Percentiles rank a stretch among this genome's conserved stretches.
phyloP scores from a whole-genome alignment of 2,113 vertebrate species.

The Phodopus roborovskii region DNA sequence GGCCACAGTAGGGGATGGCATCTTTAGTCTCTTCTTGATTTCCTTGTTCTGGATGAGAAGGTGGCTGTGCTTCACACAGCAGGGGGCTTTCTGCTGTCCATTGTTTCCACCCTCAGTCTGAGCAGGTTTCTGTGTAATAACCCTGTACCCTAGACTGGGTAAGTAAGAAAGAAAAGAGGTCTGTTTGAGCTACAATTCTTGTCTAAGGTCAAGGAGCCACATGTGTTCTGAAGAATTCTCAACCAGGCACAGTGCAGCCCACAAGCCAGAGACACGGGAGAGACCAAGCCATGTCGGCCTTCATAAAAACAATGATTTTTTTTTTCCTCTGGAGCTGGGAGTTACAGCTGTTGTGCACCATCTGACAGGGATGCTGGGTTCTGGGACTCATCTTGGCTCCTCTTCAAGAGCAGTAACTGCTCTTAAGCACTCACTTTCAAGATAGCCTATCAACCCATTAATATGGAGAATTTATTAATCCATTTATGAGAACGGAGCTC shows the following conservation, averaged over 20 bases:
- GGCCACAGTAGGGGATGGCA: background rate
- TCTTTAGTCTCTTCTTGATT: background rate
- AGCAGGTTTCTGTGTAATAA: background rate
- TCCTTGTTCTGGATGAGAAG: background rate
- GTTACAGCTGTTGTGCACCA: background rate
- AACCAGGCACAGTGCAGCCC: background rate
- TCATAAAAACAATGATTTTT: too few species aligned
- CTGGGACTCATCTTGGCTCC: background rate
- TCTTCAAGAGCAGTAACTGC: background rate
- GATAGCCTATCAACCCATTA: background rate
- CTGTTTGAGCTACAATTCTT: background rate
- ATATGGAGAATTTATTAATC: background rate
- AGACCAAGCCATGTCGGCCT: background rate
- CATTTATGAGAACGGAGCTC: background rate
- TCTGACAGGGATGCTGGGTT: background rate
- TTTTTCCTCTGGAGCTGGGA: background rate
- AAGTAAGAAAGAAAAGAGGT: background rate
- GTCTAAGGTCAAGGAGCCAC: background rate
- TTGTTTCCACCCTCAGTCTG: background rate
- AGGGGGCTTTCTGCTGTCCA: background rate
- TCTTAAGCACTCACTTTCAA: background rate
- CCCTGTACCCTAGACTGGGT: too few species aligned
- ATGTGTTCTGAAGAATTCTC: too few species aligned
- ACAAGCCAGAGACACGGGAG: background rate
- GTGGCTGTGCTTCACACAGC: background rate